Conservation (phyloP, 2,797 vertebrate species). For the Galago senegalensis region DNA sequence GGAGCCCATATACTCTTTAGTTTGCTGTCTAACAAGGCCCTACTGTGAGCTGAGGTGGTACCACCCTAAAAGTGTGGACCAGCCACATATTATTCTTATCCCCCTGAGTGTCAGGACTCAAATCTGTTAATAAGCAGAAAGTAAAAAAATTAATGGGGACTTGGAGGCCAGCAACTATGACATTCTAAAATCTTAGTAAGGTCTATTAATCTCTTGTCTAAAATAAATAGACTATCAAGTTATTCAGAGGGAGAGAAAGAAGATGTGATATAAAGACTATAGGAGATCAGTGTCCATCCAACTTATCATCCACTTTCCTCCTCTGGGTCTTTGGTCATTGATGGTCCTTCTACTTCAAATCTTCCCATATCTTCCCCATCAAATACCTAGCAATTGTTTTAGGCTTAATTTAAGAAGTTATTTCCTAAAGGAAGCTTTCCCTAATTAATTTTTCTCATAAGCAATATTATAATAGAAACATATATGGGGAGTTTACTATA, state of each 20-base stretch:
- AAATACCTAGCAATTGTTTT: background rate
- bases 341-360: background rate
- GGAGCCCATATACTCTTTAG: background rate
- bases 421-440: background rate
- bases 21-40: background rate
- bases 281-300: background rate
- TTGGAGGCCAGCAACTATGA: background rate
- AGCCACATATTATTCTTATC: background rate
- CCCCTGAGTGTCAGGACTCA: background rate
- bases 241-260: background rate
- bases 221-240: background rate
- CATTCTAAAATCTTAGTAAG: background rate
- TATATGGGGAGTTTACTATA: background rate
- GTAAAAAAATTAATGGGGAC: background rate
- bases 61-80: background rate
- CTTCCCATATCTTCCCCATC: background rate
- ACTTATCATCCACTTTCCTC: background rate
- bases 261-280: background rate
- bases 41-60: background rate
- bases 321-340: background rate
- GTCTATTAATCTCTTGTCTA: background rate
- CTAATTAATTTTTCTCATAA: background rate
- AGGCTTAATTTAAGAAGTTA: constrained; percentile 1
- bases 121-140: background rate
- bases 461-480: background rate